Conservation (phyloP, 2,888 invertebrate genomes). For the Phorcus lineatus region DNA sequence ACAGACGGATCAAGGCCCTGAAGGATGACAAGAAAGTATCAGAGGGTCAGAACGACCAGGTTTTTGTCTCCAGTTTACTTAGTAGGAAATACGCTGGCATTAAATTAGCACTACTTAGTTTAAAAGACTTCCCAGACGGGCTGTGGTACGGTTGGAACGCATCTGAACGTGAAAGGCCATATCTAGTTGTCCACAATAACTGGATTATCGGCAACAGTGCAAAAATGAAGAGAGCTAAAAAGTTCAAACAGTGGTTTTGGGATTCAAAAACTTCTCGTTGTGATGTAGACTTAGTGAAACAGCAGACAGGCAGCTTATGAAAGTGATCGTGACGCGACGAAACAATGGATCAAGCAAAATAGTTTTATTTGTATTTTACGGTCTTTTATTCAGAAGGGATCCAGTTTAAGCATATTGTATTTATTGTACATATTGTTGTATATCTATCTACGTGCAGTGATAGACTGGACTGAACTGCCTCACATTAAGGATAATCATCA, state of each 20-base stretch:
- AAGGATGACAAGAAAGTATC: slow-evolving; percentile 40
- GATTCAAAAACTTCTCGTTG: slow-evolving; percentile 37
- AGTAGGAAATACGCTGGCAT: slow-evolving; percentile 45
- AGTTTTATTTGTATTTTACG: too few relatives aligned
- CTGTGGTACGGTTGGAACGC: slow-evolving; percentile 53
- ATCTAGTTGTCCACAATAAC: slow-evolving; percentile 56
- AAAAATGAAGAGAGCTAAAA: slow-evolving; percentile 54
- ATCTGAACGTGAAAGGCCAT: slow-evolving; percentile 28
- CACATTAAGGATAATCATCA: too few relatives aligned
- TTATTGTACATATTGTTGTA: too few relatives aligned
- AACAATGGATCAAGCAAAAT: too few relatives aligned
- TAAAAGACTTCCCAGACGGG: slow-evolving; percentile 53
- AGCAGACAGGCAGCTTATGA: too few relatives aligned
- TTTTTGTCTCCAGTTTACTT: slow-evolving; percentile 43
- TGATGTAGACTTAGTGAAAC: neutral
- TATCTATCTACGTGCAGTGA: too few relatives aligned
- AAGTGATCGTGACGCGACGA: too few relatives aligned
- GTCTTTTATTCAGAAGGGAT: too few relatives aligned
- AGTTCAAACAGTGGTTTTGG: slow-evolving; percentile 62
- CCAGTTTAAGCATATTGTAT: too few relatives aligned
- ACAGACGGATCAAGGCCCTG: slow-evolving; percentile 39
- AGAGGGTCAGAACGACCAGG: slow-evolving; percentile 56
- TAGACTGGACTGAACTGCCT: too few relatives aligned
- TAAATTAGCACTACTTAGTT: slow-evolving; percentile 42
- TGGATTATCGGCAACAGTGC: slow-evolving; percentile 53